Percentiles rank a stretch among this genome's conserved stretches.
These are phyloP conservation scores for Medauroidea extradentata DNA, from an alignment of 1,140 invertebrate genomes.

Conservation along the genomic window DNA sequence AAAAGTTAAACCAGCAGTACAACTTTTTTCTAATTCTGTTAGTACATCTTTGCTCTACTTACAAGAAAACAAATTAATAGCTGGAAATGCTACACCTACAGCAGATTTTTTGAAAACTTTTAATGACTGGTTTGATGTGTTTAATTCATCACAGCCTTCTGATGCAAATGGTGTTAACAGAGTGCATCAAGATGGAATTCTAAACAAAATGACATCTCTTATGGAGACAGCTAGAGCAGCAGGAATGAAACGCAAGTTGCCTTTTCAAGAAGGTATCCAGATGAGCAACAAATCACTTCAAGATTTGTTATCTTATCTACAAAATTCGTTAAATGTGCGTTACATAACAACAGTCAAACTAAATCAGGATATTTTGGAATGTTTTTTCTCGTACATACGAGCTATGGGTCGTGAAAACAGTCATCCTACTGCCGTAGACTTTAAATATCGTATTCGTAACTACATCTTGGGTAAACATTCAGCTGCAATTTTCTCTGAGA, in stretches of 20 bases:
- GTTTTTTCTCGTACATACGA: constrained; percentile 22
- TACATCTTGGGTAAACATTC: too few relatives aligned
- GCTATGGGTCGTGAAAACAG: too few relatives aligned
- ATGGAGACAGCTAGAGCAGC: not conserved
- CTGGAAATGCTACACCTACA: not conserved
- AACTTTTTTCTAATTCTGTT: constrained; percentile 18
- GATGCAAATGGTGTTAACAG: constrained; percentile 7
- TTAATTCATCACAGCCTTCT: constrained; percentile 19
- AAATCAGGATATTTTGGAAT: constrained; percentile 21
- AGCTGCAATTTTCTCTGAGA: too few relatives aligned
- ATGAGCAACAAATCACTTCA: constrained; percentile 8
- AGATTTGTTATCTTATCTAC: constrained; percentile 12
- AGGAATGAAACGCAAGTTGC: not conserved
- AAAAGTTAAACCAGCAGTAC: constrained; percentile 15
- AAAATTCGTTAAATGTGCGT: not conserved
- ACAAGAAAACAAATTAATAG: constrained; percentile 5
- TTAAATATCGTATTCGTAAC: too few relatives aligned
- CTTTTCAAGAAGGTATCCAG: constrained; percentile 19
- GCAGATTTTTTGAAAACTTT: constrained; percentile 17
- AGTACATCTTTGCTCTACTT: not conserved
- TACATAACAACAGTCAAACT: constrained; percentile 14
- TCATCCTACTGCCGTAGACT: too few relatives aligned
- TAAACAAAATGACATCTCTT: constrained; percentile 2
- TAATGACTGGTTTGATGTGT: constrained; percentile 22
- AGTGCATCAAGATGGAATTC: not conserved